Percentiles rank a stretch among this genome's conserved stretches.
Evolutionary conservation across 2,113 vertebrate species (phyloP).

Genomic region (Sturnira hondurensis): DNA sequence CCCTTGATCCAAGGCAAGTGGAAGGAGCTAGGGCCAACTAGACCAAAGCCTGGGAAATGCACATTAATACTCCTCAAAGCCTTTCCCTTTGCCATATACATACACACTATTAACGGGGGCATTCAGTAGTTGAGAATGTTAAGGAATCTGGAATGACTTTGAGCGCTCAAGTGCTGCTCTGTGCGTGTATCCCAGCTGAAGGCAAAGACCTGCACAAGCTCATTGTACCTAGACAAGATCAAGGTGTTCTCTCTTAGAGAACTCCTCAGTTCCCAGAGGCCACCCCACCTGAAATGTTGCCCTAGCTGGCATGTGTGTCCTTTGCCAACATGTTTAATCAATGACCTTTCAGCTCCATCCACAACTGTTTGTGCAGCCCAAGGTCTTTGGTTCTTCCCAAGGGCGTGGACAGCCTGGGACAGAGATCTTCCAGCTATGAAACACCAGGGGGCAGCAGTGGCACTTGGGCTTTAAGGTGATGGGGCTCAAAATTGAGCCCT

Average conservation of each 20-base stretch:
- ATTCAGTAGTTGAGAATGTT: background rate
- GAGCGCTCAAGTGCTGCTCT: background rate
- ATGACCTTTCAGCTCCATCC: background rate
- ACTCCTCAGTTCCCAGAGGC: background rate
- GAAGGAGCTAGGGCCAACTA: background rate
- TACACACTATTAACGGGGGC: background rate
- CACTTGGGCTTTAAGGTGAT: background rate
- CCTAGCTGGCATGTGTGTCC: background rate
- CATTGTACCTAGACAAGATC: background rate
- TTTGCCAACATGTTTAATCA: background rate
- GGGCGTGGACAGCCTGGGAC: rapidly evolving
- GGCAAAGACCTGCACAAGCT: background rate
- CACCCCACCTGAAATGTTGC: background rate
- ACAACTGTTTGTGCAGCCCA: no score
- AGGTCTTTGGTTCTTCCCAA: no score
- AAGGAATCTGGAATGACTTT: background rate
- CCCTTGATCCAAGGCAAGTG: background rate
- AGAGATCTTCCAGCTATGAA: background rate
- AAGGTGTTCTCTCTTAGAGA: background rate
- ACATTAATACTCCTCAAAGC: background rate
- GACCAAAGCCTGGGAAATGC: background rate
- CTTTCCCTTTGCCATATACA: background rate
- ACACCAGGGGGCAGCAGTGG: slow-evolving; percentile 57
- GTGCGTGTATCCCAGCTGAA: background rate
- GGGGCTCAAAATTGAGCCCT: background rate